These are phyloP conservation scores for Eupeodes latifasciatus DNA, from an alignment of 2,888 invertebrate species.

Conservation along the genomic window DNA sequence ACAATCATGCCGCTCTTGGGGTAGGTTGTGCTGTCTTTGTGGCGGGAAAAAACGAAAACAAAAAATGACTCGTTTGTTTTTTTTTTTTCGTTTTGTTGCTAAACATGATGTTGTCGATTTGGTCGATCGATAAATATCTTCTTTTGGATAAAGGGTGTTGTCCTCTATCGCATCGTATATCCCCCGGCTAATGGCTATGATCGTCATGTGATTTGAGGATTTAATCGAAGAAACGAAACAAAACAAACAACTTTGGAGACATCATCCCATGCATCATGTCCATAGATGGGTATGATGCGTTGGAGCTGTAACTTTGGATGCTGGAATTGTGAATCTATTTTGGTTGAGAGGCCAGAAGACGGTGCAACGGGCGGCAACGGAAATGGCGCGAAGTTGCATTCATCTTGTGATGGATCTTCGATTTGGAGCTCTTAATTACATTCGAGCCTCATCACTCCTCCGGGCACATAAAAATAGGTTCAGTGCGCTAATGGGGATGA, in stretches of 20 bases:
- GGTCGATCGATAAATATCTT: constrained; percentile 75
- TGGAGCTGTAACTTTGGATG: constrained; percentile 36
- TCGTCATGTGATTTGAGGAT: constrained; percentile 48
- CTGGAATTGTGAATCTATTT: constrained; percentile 73
- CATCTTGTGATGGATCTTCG: constrained; percentile 69
- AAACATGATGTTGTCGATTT: constrained; percentile 73
- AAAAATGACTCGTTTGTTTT: constrained; percentile 10
- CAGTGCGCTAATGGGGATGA: constrained; percentile 37
- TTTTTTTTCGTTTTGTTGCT: constrained; percentile 7
- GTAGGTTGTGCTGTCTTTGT: constrained; percentile 62
- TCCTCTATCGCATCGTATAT: constrained; percentile 47
- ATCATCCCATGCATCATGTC: constrained; percentile 32
- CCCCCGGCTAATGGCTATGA: constrained; percentile 29
- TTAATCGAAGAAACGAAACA: constrained; percentile 48
- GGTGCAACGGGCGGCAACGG: background rate
- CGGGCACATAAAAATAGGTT: constrained; percentile 56
- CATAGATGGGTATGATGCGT: constrained; percentile 71
- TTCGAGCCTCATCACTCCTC: constrained; percentile 50
- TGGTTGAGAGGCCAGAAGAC: constrained; percentile 30
- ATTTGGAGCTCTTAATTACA: constrained; percentile 70
- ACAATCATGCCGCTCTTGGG: constrained; percentile 71
- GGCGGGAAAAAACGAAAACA: constrained; percentile 39
- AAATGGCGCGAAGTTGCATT: constrained; percentile 22
- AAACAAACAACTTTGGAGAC: constrained; percentile 18
- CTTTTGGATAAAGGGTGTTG: constrained; percentile 72